phyloP scores from a whole-genome alignment of 2,888 invertebrate genomes.

The Liodrosophila aerea region DNA sequence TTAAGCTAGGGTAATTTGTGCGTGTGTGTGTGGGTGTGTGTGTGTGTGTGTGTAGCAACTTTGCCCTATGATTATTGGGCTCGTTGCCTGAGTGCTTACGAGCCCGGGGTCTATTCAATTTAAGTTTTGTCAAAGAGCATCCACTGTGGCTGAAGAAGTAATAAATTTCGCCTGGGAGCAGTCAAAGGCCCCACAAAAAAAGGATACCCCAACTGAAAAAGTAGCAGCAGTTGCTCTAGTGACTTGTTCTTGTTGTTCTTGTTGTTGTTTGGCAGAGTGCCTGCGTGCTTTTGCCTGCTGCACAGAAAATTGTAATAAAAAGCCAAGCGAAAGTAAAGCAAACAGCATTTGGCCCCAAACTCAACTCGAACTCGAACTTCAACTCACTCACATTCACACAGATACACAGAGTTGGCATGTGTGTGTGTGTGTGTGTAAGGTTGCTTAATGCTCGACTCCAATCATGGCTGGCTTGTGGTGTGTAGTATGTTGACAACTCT shows the following conservation, averaged over 20 bases:
- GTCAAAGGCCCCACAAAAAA: constrained; percentile 28
- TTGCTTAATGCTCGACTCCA: constrained; percentile 29
- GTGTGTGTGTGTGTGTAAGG: too few relatives aligned
- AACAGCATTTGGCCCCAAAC: constrained; percentile 51
- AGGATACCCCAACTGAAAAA: constrained; percentile 12
- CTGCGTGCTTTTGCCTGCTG: constrained; percentile 4
- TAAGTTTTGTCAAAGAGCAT: constrained; percentile 53
- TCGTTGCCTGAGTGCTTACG: constrained; percentile 12
- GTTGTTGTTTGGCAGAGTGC: constrained; percentile 5
- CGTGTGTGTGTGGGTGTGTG: background rate
- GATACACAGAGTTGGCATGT: too few relatives aligned
- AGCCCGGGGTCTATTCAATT: constrained; percentile 43
- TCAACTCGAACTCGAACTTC: constrained; percentile 1
- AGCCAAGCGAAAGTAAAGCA: constrained; percentile 54
- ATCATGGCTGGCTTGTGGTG: constrained; percentile 49
- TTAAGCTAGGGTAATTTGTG: background rate
- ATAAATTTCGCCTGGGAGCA: constrained; percentile 43
- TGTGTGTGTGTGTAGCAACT: constrained; percentile 1
- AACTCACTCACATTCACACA: background rate
- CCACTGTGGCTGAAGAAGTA: constrained; percentile 47
- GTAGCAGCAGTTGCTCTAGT: constrained; percentile 2
- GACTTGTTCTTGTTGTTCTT: too few relatives aligned
- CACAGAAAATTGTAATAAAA: constrained; percentile 54
- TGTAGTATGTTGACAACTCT: constrained; percentile 63
- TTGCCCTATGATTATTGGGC: constrained; percentile 23